Percentiles rank a stretch among this genome's conserved stretches.
These are phyloP conservation scores for Chlorocebus sabaeus DNA, from an alignment of 2,113 vertebrate genomes.

Conservation along the genomic window DNA sequence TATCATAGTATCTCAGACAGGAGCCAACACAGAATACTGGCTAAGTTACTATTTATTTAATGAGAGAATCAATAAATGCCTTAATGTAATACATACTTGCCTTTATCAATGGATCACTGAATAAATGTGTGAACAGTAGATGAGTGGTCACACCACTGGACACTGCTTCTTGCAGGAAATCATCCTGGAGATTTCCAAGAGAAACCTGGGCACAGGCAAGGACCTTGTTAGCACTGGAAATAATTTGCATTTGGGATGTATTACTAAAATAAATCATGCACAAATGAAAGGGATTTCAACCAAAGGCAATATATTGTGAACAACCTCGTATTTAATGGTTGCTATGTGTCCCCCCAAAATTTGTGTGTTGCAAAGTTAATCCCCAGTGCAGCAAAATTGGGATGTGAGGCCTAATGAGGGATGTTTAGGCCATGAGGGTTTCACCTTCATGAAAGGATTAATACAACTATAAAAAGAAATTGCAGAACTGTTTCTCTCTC, in stretches of 20 bases:
- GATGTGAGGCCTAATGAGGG: neutral
- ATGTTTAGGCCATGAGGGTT: neutral
- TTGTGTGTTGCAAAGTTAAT: neutral
- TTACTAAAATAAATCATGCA: neutral
- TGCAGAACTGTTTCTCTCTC: neutral
- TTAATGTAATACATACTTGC: too few species aligned
- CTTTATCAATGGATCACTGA: neutral
- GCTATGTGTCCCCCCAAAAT: neutral
- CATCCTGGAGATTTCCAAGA: neutral
- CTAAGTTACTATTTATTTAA: neutral
- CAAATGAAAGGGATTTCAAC: neutral
- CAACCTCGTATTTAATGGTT: neutral
- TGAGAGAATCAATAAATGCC: fast-evolving
- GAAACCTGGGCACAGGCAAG: fast-evolving
- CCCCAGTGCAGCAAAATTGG: neutral
- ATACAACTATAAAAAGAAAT: neutral
- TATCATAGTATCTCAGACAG: too few species aligned
- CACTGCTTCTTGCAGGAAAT: too few species aligned
- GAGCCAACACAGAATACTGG: fast-evolving
- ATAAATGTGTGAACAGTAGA: neutral
- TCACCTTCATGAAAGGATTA: neutral
- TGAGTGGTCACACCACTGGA: too few species aligned
- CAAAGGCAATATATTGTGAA: too few species aligned
- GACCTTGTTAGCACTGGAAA: neutral
- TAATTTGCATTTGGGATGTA: too few species aligned